Evolutionary conservation across 2,888 invertebrate genomes (phyloP).

Genomic region (Tiliacea aurago): DNA sequence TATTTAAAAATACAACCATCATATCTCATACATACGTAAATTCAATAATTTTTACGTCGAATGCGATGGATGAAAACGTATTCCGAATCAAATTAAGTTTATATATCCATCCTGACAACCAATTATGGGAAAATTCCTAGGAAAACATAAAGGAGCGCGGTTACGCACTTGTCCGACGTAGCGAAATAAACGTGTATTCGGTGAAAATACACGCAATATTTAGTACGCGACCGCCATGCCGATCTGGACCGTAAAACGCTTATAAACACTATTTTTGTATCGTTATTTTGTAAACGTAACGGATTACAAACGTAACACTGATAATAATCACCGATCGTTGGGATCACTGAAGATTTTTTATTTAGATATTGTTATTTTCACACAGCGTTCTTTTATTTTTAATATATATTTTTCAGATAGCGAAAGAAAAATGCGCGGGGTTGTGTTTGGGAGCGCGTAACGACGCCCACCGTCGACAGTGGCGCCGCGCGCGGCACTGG

Average conservation of each 20-base stretch:
- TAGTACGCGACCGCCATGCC: constrained; percentile 80
- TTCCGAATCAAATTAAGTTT: constrained; percentile 55
- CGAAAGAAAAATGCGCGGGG: constrained; percentile 74
- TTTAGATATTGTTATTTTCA: constrained; percentile 38
- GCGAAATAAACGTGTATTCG: constrained; percentile 69
- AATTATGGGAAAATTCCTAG: constrained; percentile 59
- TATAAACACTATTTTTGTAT: constrained; percentile 86
- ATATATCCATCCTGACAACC: constrained; percentile 48
- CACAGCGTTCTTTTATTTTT: constrained; percentile 55
- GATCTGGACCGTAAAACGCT: constrained; percentile 82
- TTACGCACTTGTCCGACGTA: constrained; percentile 62
- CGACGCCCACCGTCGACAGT: constrained; percentile 86
- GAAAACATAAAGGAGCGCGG: constrained; percentile 61
- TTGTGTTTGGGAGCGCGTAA: constrained; percentile 75
- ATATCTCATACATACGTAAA: constrained; percentile 57
- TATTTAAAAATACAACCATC: constrained; percentile 57
- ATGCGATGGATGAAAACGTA: constrained; percentile 45
- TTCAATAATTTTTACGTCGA: constrained; percentile 64
- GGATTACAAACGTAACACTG: constrained; percentile 60
- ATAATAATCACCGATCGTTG: constrained; percentile 51
- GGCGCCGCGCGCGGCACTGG: constrained; percentile 89
- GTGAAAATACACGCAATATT: constrained; percentile 72
- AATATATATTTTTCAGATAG: constrained; percentile 65
- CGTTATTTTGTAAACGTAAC: constrained; percentile 79
- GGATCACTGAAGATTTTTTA: constrained; percentile 48